phyloP scores from a whole-genome alignment of 35 echinoderm and acorn worm species.

The Ptychodera flava region DNA sequence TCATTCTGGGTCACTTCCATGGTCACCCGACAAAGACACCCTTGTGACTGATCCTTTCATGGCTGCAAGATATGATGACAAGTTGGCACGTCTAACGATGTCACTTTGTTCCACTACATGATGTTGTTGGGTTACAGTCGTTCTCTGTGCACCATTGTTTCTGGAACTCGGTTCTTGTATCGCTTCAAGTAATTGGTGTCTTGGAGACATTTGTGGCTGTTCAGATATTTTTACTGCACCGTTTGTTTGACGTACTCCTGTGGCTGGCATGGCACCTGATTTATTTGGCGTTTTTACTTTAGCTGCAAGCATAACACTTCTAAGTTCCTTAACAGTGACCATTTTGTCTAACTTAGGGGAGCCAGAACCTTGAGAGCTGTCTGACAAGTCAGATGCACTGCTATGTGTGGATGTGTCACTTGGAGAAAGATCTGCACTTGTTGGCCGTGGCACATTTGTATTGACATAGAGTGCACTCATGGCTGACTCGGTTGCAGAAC shows the following conservation, averaged over 20 bases:
- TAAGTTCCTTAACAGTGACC: constrained; percentile 51
- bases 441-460: constrained; percentile 34
- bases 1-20: not conserved
- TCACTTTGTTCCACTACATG: too few species aligned
- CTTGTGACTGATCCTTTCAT: not conserved
- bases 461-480: constrained; percentile 41
- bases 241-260: not conserved
- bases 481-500: constrained; percentile 17
- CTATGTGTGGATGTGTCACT: constrained; percentile 25
- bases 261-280: not conserved
- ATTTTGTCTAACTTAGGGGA: constrained; percentile 28
- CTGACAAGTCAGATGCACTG: constrained; percentile 30
- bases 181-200: not conserved
- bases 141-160: too few species aligned
- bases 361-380: not conserved
- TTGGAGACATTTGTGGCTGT: not conserved
- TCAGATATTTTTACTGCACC: not conserved
- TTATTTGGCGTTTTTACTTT: not conserved
- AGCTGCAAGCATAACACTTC: constrained; percentile 50
- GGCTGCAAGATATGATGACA: too few species aligned
- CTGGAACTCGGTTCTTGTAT: not conserved
- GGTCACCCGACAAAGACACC: not conserved
- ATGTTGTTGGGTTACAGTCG: too few species aligned
- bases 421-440: constrained; percentile 60
- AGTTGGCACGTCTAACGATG: too few species aligned